Percentiles rank a stretch among this genome's conserved stretches.
These are phyloP conservation scores for Grapholita molesta DNA, from an alignment of 1,140 invertebrate species.

Conservation along the genomic window DNA sequence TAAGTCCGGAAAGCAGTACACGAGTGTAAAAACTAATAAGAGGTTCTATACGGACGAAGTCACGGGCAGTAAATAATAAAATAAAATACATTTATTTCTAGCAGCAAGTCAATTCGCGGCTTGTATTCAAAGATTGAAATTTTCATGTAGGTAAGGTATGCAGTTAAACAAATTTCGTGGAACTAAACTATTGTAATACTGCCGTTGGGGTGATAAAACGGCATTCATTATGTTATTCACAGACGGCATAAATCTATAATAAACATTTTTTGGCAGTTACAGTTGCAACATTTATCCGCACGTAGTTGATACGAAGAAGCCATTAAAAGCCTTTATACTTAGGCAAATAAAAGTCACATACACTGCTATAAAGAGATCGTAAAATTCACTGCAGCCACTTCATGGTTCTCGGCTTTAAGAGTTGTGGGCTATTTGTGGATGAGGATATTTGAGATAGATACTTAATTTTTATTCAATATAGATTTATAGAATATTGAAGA, in stretches of 20 bases:
- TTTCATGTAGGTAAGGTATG: too few species aligned
- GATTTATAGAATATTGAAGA: too few species aligned
- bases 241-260: neutral
- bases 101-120: too few species aligned
- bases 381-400: slow-evolving; percentile 69
- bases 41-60: too few species aligned
- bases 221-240: neutral
- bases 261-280: slow-evolving; percentile 38
- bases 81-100: too few species aligned
- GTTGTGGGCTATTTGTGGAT: slow-evolving; percentile 40
- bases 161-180: neutral
- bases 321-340: slow-evolving; percentile 65
- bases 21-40: too few species aligned
- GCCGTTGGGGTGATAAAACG: neutral
- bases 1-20: too few species aligned
- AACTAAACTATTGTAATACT: neutral
- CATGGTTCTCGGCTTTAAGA: slow-evolving; percentile 60
- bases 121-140: too few species aligned
- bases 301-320: slow-evolving; percentile 60
- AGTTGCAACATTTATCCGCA: slow-evolving; percentile 52
- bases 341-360: slow-evolving; percentile 70
- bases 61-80: too few species aligned
- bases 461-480: neutral
- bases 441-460: slow-evolving; percentile 24
- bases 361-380: slow-evolving; percentile 61